Evolutionary conservation across 2,888 invertebrate genomes (phyloP), one percentile per base, ranked within the genome.

Genomic region (Lasioglossum leucozonium): DNA sequence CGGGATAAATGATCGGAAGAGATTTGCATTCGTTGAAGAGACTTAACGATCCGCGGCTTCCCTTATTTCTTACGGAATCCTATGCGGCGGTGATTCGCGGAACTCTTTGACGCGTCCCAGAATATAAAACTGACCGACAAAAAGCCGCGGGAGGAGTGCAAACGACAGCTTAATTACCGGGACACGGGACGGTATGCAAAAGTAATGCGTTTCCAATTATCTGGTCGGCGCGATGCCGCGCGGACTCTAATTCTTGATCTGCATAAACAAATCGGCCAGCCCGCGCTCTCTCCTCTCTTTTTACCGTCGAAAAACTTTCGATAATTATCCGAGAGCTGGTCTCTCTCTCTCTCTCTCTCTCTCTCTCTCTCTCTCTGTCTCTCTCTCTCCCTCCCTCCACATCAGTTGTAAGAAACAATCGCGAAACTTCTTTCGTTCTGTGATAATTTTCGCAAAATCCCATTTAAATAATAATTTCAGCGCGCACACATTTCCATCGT

Each of bases 121-220:
- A n/a, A 18, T 44, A 55, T 72, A 79, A 82, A 82, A 79, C 69
- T 55, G 37, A 13, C 34, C 75, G 51, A 47, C 18, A 55, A 79
- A 69, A 72, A 67, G 65, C 40, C 34, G 18, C 18, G 40, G 16
- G 51, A 34, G 16, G 51, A 34, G 51, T 85, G 85, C 73, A 77
- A 79, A 79, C 62, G 85, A 83, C 85, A 83, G 82, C 72, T 85
- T 85, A 85, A 85, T 85, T 85, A 85, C 79, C 73, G 73, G 40
- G 40, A 30, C 65, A n/a, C 55, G 72, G 34, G 18, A 37, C 26
- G 34, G 62, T 8, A 62, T 13, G 79, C 72, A 51, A 73, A 85
- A 77, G 79, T 85, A 79, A 85, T 85, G 77, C 79, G 76, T 79
- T 83, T 85, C 44, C 85, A 83, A 85, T 85, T 85, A 83, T 79